Percentiles rank a stretch among this genome's conserved stretches.
These are phyloP conservation scores for Apaloderma vittatum DNA, from an alignment of 2,113 vertebrate genomes.

Conservation along the genomic window DNA sequence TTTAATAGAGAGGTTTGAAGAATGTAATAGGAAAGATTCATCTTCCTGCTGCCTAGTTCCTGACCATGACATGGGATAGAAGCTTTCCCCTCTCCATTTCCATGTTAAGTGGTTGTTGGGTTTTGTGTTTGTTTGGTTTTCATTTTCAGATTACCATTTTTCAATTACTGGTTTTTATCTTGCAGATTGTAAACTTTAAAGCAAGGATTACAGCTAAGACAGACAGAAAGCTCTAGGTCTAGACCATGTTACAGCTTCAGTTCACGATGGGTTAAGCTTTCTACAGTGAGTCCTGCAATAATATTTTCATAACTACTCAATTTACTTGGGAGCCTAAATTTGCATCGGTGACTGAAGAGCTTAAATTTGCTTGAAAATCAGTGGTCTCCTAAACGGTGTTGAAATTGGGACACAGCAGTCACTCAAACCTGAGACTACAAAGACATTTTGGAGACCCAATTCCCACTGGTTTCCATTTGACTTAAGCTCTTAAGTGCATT, in stretches of 20 bases:
- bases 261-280: background rate
- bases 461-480: conserved; percentile 5
- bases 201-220: background rate
- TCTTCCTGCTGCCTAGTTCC: background rate
- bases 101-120: background rate
- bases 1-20: background rate
- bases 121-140: background rate
- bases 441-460: background rate
- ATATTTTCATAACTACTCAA: background rate
- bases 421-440: conserved; percentile 19
- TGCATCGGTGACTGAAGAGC: background rate
- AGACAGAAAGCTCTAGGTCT: background rate
- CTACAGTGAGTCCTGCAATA: background rate
- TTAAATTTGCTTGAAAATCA: conserved; percentile 39
- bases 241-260: background rate
- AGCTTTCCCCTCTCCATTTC: background rate
- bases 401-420: conserved; percentile 15
- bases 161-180: background rate
- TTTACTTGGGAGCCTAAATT: conserved; percentile 37
- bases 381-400: background rate
- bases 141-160: background rate
- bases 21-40: background rate
- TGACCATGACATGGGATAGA: background rate
- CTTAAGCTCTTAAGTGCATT: conserved; percentile 4
- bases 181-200: background rate